Conservation (phyloP, 2,888 invertebrate species). For the Eristalis arbustorum region DNA sequence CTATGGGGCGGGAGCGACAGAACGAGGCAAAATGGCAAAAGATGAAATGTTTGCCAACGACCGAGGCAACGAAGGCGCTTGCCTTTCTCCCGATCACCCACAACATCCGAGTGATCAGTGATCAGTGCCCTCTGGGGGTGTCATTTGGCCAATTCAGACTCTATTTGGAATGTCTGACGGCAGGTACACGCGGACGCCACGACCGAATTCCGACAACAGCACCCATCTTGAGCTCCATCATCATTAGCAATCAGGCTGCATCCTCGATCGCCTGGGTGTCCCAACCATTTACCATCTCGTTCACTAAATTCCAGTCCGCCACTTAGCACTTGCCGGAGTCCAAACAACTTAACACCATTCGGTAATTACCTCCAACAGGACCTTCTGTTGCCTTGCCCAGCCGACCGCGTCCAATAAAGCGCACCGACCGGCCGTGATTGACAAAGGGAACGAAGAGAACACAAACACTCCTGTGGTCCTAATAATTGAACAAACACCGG, state of each 20-base stretch:
- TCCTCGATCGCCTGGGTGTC: background rate
- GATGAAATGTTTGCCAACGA: background rate
- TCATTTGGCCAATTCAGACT: background rate
- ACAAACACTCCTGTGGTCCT: conserved; percentile 35
- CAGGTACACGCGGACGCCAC: too few species aligned
- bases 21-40: background rate
- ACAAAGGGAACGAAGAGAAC: conserved; percentile 5
- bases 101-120: background rate
- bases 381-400: conserved; percentile 10
- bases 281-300: background rate
- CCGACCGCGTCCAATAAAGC: conserved; percentile 29
- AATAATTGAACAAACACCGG: conserved; percentile 45
- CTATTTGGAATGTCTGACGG: background rate
- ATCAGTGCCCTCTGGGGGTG: background rate
- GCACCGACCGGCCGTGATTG: conserved; percentile 11
- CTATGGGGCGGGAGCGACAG: background rate
- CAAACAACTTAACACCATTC: conserved; percentile 8
- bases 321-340: background rate
- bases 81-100: background rate
- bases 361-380: conserved; percentile 17
- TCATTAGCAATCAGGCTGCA: background rate
- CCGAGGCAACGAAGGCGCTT: background rate
- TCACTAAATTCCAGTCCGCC: background rate
- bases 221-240: background rate
- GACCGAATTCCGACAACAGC: background rate